Evolutionary conservation across 2,888 invertebrate genomes (phyloP).

Genomic region (Lucinisca nassula): DNA sequence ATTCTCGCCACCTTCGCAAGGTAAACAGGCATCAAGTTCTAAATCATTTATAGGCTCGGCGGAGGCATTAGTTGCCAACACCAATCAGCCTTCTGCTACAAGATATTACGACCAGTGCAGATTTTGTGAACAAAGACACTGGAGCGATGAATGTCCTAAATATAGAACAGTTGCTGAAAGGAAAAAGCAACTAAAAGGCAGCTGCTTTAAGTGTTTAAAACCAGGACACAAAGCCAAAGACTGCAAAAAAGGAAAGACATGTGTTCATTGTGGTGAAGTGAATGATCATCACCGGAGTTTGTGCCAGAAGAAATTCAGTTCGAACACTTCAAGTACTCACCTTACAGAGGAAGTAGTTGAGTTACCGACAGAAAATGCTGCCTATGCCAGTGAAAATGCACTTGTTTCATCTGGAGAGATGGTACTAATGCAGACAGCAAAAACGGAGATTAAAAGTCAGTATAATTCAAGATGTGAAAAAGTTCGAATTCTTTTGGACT

Average conservation of each 20-base stretch:
- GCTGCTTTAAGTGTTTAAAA: not conserved
- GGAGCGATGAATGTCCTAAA: not conserved
- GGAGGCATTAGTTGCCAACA: not conserved
- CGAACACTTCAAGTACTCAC: not conserved
- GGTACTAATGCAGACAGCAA: not conserved
- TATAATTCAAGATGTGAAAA: not conserved
- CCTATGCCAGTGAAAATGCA: not conserved
- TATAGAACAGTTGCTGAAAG: not conserved
- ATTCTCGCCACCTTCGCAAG: too few relatives aligned
- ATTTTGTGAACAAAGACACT: not conserved
- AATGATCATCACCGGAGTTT: not conserved
- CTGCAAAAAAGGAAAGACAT: not conserved
- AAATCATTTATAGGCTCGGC: not conserved
- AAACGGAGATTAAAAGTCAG: not conserved
- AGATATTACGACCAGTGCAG: constrained; percentile 1
- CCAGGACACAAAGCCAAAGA: too few relatives aligned
- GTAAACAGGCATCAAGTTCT: too few relatives aligned
- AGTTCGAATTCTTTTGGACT: not conserved
- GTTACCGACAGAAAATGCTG: not conserved
- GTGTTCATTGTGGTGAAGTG: not conserved
- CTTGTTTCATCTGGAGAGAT: not conserved
- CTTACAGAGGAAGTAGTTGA: not conserved
- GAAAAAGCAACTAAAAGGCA: too few relatives aligned
- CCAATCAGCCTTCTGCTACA: not conserved
- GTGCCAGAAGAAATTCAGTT: not conserved